Conservation (phyloP, 2,888 invertebrate genomes). For the Flexamia atlantica region DNA sequence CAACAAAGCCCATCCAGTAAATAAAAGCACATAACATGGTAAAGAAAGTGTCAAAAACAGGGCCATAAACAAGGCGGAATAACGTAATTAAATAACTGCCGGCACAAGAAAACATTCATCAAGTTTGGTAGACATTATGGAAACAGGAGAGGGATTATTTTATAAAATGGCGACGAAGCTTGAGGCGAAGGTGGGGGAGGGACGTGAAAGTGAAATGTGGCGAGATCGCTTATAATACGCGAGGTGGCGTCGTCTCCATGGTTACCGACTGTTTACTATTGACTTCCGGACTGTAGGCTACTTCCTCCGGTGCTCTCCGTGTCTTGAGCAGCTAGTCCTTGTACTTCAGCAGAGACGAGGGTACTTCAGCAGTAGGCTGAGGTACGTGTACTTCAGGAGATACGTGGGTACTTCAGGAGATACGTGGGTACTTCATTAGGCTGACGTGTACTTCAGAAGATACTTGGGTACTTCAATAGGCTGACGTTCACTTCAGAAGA, state of each 20-base stretch:
- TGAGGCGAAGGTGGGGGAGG: slow-evolving; percentile 16
- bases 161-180: slow-evolving; percentile 55
- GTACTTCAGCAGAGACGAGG: too few relatives aligned
- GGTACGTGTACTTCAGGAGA: too few relatives aligned
- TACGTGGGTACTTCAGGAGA: too few relatives aligned
- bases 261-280: slow-evolving; percentile 55
- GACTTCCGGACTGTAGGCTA: slow-evolving; percentile 51
- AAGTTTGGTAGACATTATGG: slow-evolving; percentile 49
- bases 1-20: neutral
- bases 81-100: slow-evolving; percentile 34
- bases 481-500: too few relatives aligned
- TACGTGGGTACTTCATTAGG: too few relatives aligned
- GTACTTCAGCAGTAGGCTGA: too few relatives aligned
- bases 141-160: slow-evolving; percentile 54
- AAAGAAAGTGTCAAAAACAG: slow-evolving; percentile 34
- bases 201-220: slow-evolving; percentile 52
- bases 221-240: slow-evolving; percentile 58
- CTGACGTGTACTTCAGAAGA: too few relatives aligned
- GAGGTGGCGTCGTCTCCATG: slow-evolving; percentile 40
- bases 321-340: neutral
- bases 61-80: slow-evolving; percentile 18
- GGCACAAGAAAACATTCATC: slow-evolving; percentile 34
- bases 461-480: too few relatives aligned
- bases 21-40: neutral
- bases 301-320: slow-evolving; percentile 13